phyloP scores from a whole-genome alignment of 92 coral and sea anemone species.

The Porites evermanni region DNA sequence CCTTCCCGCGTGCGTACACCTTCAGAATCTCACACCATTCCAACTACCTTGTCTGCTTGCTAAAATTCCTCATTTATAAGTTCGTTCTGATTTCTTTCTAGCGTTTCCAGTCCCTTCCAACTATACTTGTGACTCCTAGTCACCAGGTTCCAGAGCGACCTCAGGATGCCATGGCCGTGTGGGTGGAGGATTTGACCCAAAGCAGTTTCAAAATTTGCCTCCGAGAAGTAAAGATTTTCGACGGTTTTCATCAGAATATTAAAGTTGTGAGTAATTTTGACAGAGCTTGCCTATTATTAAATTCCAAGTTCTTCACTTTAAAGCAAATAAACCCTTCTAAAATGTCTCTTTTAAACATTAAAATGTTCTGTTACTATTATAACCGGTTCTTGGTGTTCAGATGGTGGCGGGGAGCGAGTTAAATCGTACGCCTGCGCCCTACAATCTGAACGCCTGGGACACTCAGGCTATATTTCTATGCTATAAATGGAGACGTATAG shows the following conservation, averaged over 20 bases:
- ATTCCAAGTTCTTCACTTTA: too few relatives aligned
- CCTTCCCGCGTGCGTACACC: too few relatives aligned
- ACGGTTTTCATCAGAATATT: background rate
- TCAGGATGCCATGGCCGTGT: background rate
- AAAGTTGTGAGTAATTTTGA: background rate
- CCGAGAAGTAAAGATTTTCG: slow-evolving; percentile 11
- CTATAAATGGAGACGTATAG: too few relatives aligned
- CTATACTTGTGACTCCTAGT: background rate
- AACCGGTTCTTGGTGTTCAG: too few relatives aligned
- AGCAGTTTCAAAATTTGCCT: background rate
- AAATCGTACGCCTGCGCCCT: too few relatives aligned
- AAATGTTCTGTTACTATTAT: too few relatives aligned
- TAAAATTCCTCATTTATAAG: background rate
- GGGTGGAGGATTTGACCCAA: background rate
- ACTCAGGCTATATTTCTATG: too few relatives aligned
- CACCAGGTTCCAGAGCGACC: background rate
- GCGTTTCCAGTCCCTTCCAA: background rate
- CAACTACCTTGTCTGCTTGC: background rate
- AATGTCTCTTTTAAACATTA: too few relatives aligned
- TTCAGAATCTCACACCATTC: background rate
- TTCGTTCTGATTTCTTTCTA: background rate
- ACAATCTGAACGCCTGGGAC: too few relatives aligned
- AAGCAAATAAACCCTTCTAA: too few relatives aligned
- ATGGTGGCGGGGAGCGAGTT: too few relatives aligned
- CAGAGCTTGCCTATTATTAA: background rate